Conservation (phyloP, 1,140 invertebrate species). For the Sycophaga agraensis region DNA sequence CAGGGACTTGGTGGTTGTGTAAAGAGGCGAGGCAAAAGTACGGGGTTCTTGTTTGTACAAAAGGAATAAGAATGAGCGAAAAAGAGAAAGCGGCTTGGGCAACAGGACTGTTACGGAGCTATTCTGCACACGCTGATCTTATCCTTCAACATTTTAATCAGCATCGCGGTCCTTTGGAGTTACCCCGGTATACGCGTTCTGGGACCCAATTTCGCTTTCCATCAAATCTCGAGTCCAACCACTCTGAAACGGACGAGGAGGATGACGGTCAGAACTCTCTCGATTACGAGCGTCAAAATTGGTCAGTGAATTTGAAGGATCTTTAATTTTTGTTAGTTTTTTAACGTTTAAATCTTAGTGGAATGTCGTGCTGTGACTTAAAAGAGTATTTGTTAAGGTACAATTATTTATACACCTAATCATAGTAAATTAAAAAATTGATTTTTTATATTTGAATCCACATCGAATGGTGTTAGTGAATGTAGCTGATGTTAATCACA, state of each 20-base stretch:
- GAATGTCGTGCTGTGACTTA: no score
- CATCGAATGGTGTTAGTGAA: neutral
- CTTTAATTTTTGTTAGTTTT: neutral
- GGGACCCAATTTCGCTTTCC: constrained; percentile 34
- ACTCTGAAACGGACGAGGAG: constrained; percentile 20
- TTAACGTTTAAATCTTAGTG: neutral
- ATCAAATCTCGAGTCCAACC: constrained; percentile 16
- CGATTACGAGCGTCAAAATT: neutral
- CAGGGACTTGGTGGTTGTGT: no score
- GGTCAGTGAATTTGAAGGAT: neutral
- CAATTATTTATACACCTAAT: neutral
- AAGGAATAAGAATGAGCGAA: neutral
- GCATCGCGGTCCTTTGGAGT: neutral
- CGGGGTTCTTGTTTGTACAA: no score
- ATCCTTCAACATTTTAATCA: constrained; percentile 16
- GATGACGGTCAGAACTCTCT: neutral
- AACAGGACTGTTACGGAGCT: constrained; percentile 13
- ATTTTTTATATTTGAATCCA: neutral
- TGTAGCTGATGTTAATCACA: no score
- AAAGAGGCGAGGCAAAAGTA: no score
- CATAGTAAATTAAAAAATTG: neutral
- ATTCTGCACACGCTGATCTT: constrained; percentile 15
- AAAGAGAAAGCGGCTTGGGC: neutral
- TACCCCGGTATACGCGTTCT: constrained; percentile 24
- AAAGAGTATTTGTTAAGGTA: neutral